Base-by-base conservation (phyloP, 2,797 vertebrate genomes). In the Sylvia borin region DNA sequence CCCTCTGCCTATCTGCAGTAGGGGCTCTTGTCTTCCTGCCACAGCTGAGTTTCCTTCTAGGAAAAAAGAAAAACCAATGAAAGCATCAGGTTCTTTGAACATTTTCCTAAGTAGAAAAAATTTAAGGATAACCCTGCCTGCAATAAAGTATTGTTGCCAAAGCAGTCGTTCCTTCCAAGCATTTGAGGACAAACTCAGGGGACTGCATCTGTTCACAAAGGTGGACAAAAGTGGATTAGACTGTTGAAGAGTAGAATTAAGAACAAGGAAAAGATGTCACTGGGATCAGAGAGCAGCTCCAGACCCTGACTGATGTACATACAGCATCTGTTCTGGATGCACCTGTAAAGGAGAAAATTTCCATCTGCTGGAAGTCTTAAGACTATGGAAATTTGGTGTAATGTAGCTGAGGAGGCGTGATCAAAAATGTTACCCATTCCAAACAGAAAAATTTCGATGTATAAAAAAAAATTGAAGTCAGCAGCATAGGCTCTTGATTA, bases 51-150 rank as follows among this genome's bases (percentile, higher is more conserved):
- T 70, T 85, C 22, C 26, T 6, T 48, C 31, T 34, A 18, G 2
- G 5, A 60, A 22, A 11, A 40, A 62, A 66, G 8, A 88, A 60
- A 67, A 9, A 20, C 22, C 9, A 27, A 20, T 32, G 17, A 67
- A 51, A 67, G 26, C 26, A 40, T 8, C 3, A 11, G n/a, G 25
- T 50, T 89, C 20, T 87, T 60, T 26, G 9, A 70, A 58, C 17
- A 27, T 5, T 42, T 67, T 51, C 22, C 5, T 22, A 47, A 47
- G 24, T 11, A 6, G 9, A 72, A 79, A 76, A 75, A 24, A 7
- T 1, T 11, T 47, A 31, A 18, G 36, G 25, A n/a, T 10, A 22
- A 2, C 2, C 4, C 11, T 50, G 26, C 16, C 17, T 5, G 2
- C 0, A 3, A 54, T 22, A 16, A 58, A 61, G 4, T 43, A 10